phyloP scores from a whole-genome alignment of 2,888 invertebrate genomes.

The Invenusta paracnida region DNA sequence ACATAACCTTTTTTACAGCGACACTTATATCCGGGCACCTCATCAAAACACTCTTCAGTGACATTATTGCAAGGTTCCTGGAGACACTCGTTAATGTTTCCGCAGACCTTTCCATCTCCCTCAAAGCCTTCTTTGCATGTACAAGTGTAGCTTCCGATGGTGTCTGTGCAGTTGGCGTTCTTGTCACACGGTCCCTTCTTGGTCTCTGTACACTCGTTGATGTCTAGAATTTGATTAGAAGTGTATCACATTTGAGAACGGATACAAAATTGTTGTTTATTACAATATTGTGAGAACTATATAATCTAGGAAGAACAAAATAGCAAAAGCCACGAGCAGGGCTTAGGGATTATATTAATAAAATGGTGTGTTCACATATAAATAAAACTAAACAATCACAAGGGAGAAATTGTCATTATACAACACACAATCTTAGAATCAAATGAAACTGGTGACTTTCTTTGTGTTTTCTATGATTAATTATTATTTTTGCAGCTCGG shows the following conservation, averaged over 20 bases:
- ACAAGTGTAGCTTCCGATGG: constrained; percentile 42
- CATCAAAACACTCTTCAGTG: constrained; percentile 41
- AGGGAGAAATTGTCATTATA: too few species aligned
- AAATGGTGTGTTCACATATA: too few species aligned
- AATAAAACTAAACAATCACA: too few species aligned
- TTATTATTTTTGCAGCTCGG: too few species aligned
- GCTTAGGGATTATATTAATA: too few species aligned
- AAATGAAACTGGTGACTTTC: too few species aligned
- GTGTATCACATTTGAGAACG: not conserved
- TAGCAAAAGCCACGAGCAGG: too few species aligned
- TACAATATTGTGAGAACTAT: not conserved
- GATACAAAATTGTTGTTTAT: not conserved
- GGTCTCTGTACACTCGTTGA: constrained; percentile 35
- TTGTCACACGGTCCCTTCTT: not conserved
- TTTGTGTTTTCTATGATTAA: too few species aligned
- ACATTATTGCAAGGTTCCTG: constrained; percentile 30
- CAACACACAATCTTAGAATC: too few species aligned
- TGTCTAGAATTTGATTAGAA: constrained; percentile 29
- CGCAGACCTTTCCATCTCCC: constrained; percentile 32
- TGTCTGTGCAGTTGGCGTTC: constrained; percentile 40
- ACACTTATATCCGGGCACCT: constrained; percentile 37
- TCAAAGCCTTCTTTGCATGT: constrained; percentile 39
- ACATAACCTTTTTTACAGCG: constrained; percentile 40
- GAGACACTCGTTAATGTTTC: constrained; percentile 40
- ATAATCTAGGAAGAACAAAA: too few species aligned